Conservation (phyloP, 2,113 vertebrate species). For the Psilopsiagon aymara region DNA sequence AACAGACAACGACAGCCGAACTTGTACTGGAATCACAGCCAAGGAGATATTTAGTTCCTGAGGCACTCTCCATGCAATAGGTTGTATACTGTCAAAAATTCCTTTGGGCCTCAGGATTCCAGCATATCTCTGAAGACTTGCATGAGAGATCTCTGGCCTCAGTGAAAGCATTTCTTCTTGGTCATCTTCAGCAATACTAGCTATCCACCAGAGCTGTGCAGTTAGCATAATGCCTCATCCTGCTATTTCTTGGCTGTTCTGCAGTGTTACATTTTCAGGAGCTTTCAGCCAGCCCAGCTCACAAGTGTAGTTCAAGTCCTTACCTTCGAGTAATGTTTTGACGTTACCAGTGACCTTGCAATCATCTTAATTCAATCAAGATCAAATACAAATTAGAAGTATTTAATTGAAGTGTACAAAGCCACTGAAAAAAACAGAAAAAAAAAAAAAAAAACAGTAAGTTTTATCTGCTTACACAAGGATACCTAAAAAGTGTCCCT, state of each 20-base stretch:
- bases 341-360: not conserved
- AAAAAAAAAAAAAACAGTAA: not conserved
- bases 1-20: not conserved
- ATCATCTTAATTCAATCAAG: not conserved
- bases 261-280: not conserved
- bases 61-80: not conserved
- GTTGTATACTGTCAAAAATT: not conserved
- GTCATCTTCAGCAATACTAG: not conserved
- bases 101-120: not conserved
- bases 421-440: not conserved
- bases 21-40: not conserved
- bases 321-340: not conserved
- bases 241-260: not conserved
- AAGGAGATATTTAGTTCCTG: not conserved
- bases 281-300: not conserved
- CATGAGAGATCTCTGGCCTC: not conserved
- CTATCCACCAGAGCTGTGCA: not conserved
- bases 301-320: not conserved
- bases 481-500: not conserved
- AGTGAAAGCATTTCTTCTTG: not conserved
- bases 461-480: not conserved
- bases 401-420: not conserved
- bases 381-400: not conserved
- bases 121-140: not conserved
- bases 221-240: not conserved